These are phyloP conservation scores for Melanotaenia trifasciata DNA, from an alignment of 2,797 vertebrate genomes.

Conservation along the genomic window DNA sequence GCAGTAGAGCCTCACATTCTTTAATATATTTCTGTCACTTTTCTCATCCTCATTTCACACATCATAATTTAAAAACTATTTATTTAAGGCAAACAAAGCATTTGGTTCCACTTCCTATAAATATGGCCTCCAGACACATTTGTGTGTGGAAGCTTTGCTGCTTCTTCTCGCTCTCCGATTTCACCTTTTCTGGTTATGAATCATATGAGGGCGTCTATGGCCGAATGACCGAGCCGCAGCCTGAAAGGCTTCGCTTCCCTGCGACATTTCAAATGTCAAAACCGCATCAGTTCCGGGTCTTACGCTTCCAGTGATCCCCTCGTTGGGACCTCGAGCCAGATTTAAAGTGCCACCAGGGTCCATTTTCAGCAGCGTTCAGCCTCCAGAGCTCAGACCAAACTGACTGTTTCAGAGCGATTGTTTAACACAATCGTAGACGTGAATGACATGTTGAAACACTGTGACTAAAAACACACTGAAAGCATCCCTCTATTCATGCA, in stretches of 20 bases:
- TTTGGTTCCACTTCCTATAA: slow-evolving; percentile 20
- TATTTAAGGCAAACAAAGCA: not conserved
- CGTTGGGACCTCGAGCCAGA: slow-evolving; percentile 38
- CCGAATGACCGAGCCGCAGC: slow-evolving; percentile 56
- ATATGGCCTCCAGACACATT: slow-evolving; percentile 17
- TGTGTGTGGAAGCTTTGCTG: slow-evolving; percentile 13
- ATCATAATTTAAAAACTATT: not conserved
- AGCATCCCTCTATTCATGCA: slow-evolving; percentile 35
- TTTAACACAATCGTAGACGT: slow-evolving; percentile 56
- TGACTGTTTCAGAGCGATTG: slow-evolving; percentile 57
- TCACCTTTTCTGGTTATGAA: slow-evolving; percentile 34
- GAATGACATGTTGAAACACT: slow-evolving; percentile 64
- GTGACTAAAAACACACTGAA: slow-evolving; percentile 66
- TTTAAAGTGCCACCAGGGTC: slow-evolving; percentile 56
- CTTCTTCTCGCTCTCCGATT: slow-evolving; percentile 12
- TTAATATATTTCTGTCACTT: not conserved
- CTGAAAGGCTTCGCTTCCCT: slow-evolving; percentile 41
- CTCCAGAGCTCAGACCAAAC: slow-evolving; percentile 36
- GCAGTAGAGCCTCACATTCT: not conserved
- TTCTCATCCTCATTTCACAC: not conserved
- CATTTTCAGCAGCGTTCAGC: slow-evolving; percentile 35
- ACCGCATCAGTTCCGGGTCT: slow-evolving; percentile 66
- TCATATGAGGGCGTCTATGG: slow-evolving; percentile 35
- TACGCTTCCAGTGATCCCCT: slow-evolving; percentile 39
- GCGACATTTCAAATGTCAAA: slow-evolving; percentile 70